Evolutionary conservation across 2,888 invertebrate species (phyloP), one percentile per base, ranked within the genome.

Genomic region (Parelbella ahira): DNA sequence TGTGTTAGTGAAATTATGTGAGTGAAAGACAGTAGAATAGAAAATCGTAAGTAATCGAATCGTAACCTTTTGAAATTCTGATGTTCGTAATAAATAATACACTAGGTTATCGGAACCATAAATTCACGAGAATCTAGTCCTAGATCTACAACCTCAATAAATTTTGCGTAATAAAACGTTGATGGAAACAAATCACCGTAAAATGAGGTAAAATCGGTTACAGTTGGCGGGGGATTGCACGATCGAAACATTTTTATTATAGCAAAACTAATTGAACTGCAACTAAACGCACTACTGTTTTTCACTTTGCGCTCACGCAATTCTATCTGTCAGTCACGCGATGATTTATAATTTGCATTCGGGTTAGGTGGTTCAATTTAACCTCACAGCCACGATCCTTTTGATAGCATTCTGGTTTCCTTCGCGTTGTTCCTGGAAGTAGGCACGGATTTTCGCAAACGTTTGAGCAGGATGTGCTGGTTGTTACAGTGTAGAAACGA

Each of bases 341-440:
- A 41, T 20, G 13, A 25, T 20, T n/a, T n/a, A 15, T 32, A 18
- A 33, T 32, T 30, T 39, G 25, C 19, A 32, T 39, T 25, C 19
- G 19, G 11, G 18, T 25, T 19, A 24, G 30, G 24, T 39, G 29
- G 32, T 39, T 25, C 39, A 23, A 39, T 39, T 41, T 33, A 33
- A 41, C 27, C 13, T 27, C 10, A 13, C 27, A 20, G 7, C 13
- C 33, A 33, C 33, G 41, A 27, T 13, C 20, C 33, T 25, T 6
- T 30, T 24, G 25, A 8, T 33, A 24, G 10, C 39, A 12, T 30
- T 10, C 12, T 9, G 2, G 19, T 39, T 34, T 30, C 11, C 10
- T 21, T 4, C 6, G 27, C 39, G 24, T 5, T 41, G 12, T 41
- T 41, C 27, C 41, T 41, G 33, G 41, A 41, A 41, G 33, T 41